Evolutionary conservation across 2,113 vertebrate genomes (phyloP).

Genomic region (Macrotus californicus): DNA sequence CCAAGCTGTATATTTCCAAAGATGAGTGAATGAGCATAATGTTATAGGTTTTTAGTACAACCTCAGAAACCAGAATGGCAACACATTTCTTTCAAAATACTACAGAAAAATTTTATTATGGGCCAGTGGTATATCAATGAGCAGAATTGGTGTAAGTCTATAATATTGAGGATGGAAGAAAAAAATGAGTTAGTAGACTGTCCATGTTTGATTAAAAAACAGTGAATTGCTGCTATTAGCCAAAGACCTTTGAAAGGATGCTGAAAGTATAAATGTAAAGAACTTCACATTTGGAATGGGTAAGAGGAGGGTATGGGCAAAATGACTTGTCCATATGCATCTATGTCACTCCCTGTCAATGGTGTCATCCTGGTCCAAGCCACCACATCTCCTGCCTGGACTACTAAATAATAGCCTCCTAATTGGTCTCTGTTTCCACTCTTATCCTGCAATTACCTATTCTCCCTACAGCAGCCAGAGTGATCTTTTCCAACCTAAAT

Average conservation of each 20-base stretch:
- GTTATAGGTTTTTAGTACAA: neutral
- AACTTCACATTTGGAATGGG: neutral
- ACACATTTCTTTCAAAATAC: neutral
- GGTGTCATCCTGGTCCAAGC: neutral
- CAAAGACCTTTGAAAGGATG: neutral
- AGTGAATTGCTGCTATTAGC: neutral
- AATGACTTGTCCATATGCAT: neutral
- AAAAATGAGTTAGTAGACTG: neutral
- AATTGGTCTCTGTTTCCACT: neutral
- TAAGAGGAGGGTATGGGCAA: neutral
- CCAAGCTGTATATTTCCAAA: neutral
- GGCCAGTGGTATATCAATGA: neutral
- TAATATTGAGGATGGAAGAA: neutral
- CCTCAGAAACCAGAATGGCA: neutral
- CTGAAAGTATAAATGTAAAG: neutral
- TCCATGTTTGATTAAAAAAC: neutral
- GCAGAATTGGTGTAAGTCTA: neutral
- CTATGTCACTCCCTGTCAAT: neutral
- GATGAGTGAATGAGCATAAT: neutral
- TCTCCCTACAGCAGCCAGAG: neutral
- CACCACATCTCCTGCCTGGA: neutral
- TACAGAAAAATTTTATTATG: neutral
- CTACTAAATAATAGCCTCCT: neutral
- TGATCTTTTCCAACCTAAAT: neutral
- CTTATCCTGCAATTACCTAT: neutral